Base-by-base conservation (phyloP, 2,797 vertebrate genomes). In the Coranthus polyacanthus region DNA sequence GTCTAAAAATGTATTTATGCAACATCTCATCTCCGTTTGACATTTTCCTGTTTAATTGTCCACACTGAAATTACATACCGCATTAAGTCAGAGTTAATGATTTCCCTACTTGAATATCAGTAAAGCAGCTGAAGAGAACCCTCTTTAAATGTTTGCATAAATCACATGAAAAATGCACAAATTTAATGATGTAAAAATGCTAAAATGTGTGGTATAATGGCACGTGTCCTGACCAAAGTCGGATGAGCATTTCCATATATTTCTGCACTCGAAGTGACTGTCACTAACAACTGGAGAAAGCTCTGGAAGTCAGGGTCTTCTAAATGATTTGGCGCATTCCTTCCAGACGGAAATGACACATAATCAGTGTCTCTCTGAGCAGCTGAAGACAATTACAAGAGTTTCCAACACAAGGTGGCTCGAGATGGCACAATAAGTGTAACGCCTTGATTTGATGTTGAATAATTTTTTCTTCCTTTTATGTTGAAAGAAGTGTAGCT, bases 381-480 rank as follows among this genome's bases (percentile, higher is more conserved):
- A 65, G 34, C 51, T 32, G 36, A 26, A 49, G 44, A 67, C 12
- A 18, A 45, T 39, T 43, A 68, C 5, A 12, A 41, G 38, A 41
- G 38, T 46, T 47, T 54, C 5, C n/a, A 38, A 45, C 29, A 47
- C 22, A 61, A 34, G 13, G 52, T 75, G 47, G 66, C 65, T 34
- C 21, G 43, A n/a, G 41, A 60, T 34, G 21, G 21, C 54, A 62
- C 50, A 66, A 32, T 53, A 44, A 38, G 46, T 54, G 55, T 38
- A 66, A 58, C 55, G 41, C 65, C 65, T 63, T 64, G 52, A 76
- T 51, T 70, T 63, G 65, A 79, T 55, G 44, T 2, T 51, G 34
- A 68, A 37, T 60, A 2, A 10, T 21, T 61, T 66, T 16, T 49
- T 5, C 3, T 9, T 37, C 16, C 16, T 60, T 65, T 55, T 39